These are phyloP conservation scores for Mohoua ochrocephala DNA, from an alignment of 2,113 vertebrate genomes.

Conservation along the genomic window DNA sequence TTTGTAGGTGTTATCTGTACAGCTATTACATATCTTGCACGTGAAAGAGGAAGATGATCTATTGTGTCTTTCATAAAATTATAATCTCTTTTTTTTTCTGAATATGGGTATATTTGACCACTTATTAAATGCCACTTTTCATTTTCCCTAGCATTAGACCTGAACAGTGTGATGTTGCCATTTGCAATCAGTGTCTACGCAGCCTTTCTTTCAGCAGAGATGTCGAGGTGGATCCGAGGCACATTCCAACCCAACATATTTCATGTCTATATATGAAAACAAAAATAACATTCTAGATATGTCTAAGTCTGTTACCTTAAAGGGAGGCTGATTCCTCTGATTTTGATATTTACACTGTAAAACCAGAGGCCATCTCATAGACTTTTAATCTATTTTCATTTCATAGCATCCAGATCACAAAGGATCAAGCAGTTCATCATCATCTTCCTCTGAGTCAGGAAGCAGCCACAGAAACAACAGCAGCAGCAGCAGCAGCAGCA, in stretches of 20 bases:
- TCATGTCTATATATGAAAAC: background rate
- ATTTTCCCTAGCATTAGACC: background rate
- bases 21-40: background rate
- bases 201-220: background rate
- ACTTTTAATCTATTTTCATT: background rate
- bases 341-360: background rate
- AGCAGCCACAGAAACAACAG: background rate
- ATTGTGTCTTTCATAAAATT: background rate
- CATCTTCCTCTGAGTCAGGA: slow-evolving; percentile 20
- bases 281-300: background rate
- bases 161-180: background rate
- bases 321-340: background rate
- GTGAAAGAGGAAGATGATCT: background rate
- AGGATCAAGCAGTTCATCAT: background rate
- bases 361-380: background rate
- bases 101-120: background rate
- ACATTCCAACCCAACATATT: background rate
- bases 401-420: background rate
- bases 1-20: background rate
- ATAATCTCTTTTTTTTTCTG: background rate
- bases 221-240: fast-evolving
- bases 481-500: background rate
- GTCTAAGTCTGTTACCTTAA: background rate
- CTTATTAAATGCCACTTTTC: background rate
- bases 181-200: background rate